phyloP scores from a whole-genome alignment of 2,888 invertebrate species.

The Drosophila falleni region DNA sequence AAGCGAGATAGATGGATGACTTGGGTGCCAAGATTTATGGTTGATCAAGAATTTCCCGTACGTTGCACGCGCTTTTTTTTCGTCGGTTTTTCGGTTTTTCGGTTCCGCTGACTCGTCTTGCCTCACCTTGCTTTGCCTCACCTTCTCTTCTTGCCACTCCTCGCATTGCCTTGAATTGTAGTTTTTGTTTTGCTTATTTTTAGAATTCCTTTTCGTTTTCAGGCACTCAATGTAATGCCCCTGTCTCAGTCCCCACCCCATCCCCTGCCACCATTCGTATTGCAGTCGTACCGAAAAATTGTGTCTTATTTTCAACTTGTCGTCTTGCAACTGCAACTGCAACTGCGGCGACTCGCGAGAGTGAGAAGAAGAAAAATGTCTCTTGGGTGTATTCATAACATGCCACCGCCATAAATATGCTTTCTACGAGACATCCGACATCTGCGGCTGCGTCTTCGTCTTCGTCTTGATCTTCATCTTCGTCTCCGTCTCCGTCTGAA shows the following conservation, averaged over 20 bases:
- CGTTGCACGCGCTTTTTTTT: constrained; percentile 66
- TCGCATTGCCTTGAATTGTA: constrained; percentile 36
- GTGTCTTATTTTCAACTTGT: constrained; percentile 49
- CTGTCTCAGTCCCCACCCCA: not conserved
- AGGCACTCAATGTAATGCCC: constrained; percentile 60
- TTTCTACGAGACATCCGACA: constrained; percentile 73
- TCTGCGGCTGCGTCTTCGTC: constrained; percentile 33
- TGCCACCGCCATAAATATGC: constrained; percentile 80
- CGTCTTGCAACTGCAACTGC: constrained; percentile 36
- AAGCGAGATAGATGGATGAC: constrained; percentile 82
- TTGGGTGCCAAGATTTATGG: constrained; percentile 81
- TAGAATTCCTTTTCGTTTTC: constrained; percentile 70
- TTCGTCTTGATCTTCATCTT: constrained; percentile 6
- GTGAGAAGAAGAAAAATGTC: constrained; percentile 81
- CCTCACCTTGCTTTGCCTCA: not conserved
- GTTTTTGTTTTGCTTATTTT: constrained; percentile 65
- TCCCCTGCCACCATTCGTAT: not conserved
- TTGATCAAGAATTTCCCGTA: constrained; percentile 83
- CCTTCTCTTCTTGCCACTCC: constrained; percentile 21
- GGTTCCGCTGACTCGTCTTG: constrained; percentile 13
- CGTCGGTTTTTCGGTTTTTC: too few relatives aligned
- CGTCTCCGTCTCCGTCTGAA: not conserved
- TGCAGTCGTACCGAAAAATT: constrained; percentile 32
- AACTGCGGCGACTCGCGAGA: constrained; percentile 42
- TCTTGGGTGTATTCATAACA: constrained; percentile 81